Conservation (phyloP, 2,113 vertebrate species). For the Bucco capensis region DNA sequence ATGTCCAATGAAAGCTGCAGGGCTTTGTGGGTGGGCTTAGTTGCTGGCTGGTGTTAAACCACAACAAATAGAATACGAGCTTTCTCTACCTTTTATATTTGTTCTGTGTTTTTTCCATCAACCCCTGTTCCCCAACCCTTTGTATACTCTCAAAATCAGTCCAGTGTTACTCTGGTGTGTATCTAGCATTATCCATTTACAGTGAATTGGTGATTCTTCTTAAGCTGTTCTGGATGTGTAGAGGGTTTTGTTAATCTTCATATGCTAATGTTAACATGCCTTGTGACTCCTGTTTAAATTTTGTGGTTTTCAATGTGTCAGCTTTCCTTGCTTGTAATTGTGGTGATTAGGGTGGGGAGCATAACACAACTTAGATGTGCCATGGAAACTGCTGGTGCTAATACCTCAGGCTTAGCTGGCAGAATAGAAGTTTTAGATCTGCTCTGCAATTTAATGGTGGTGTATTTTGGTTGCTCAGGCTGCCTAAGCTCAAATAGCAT, state of each 20-base stretch:
- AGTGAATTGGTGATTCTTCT: not conserved
- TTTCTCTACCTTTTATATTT: not conserved
- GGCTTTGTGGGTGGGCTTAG: not conserved
- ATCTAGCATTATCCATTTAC: not conserved
- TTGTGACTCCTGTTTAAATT: not conserved
- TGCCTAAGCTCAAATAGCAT: not conserved
- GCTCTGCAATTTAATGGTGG: not conserved
- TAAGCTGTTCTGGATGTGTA: not conserved
- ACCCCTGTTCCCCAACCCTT: not conserved
- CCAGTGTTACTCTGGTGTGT: not conserved
- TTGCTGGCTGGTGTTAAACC: too few species aligned
- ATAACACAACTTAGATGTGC: not conserved
- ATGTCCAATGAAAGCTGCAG: not conserved
- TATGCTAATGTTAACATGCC: not conserved
- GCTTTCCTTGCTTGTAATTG: not conserved
- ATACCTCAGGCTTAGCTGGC: not conserved
- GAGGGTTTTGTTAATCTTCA: not conserved
- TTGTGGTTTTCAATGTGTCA: not conserved
- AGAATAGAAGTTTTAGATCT: not conserved
- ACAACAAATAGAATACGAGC: not conserved
- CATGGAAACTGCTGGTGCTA: not conserved
- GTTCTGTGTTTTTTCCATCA: not conserved
- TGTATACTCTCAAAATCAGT: not conserved
- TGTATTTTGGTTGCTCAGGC: not conserved
- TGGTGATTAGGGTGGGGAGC: not conserved